phyloP scores from a whole-genome alignment of 2,888 invertebrate genomes.

The Prenolepis imparis region DNA sequence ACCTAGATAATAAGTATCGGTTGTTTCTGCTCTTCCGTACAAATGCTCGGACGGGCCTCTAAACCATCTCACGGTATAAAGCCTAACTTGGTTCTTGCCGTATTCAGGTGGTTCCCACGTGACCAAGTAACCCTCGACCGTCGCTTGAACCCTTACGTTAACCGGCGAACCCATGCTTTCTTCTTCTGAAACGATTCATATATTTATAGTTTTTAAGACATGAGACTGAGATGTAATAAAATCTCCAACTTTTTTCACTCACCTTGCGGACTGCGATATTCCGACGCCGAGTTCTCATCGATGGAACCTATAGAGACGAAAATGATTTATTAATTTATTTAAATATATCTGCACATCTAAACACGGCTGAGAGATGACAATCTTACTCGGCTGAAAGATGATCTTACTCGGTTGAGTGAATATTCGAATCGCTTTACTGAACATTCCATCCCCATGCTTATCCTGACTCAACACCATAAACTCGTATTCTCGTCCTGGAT shows the following conservation, averaged over 20 bases:
- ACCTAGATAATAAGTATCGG: slow-evolving; percentile 90
- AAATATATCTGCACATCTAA: neutral
- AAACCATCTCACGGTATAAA: slow-evolving; percentile 91
- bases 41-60: slow-evolving; percentile 89
- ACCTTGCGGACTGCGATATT: slow-evolving; percentile 81
- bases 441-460: slow-evolving; percentile 95
- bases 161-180: slow-evolving; percentile 89
- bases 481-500: slow-evolving; percentile 94
- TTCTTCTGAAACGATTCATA: slow-evolving; percentile 77
- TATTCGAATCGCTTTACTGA: slow-evolving; percentile 93
- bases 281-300: slow-evolving; percentile 81
- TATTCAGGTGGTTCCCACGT: slow-evolving; percentile 91
- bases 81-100: slow-evolving; percentile 88
- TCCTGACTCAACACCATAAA: slow-evolving; percentile 96
- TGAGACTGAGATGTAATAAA: neutral
- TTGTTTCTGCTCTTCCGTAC: slow-evolving; percentile 90
- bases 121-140: slow-evolving; percentile 92
- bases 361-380: too few species aligned
- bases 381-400: slow-evolving; percentile 87
- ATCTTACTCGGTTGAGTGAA: slow-evolving; percentile 88
- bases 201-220: neutral
- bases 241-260: neutral
- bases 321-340: neutral
- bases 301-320: slow-evolving; percentile 72
- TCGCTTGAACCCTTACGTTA: slow-evolving; percentile 91